phyloP scores from a whole-genome alignment of 2,888 invertebrate species.

The Bombyx huttoni region DNA sequence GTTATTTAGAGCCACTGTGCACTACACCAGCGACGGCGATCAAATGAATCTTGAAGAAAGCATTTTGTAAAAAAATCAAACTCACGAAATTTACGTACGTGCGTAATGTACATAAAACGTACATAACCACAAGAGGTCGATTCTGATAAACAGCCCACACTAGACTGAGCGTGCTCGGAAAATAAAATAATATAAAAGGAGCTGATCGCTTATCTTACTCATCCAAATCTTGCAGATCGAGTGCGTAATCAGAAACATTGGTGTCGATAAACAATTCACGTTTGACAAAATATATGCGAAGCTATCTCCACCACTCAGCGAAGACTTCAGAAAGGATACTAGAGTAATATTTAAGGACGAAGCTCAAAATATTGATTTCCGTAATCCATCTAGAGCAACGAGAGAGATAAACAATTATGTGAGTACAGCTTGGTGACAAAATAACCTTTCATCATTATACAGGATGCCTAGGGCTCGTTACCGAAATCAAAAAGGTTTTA shows the following conservation, averaged over 20 bases:
- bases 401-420: constrained; percentile 11
- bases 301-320: constrained; percentile 3
- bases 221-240: neutral
- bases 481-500: too few relatives aligned
- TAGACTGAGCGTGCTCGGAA: too few relatives aligned
- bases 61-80: too few relatives aligned
- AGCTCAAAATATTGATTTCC: constrained; percentile 12
- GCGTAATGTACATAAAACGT: too few relatives aligned
- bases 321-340: constrained; percentile 4
- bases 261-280: neutral
- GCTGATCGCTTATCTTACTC: neutral
- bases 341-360: constrained; percentile 4
- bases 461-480: too few relatives aligned
- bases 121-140: too few relatives aligned
- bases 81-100: too few relatives aligned
- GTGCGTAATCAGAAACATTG: neutral
- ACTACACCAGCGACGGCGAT: too few relatives aligned
- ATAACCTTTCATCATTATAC: neutral
- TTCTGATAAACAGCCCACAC: too few relatives aligned
- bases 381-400: constrained; percentile 5
- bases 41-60: too few relatives aligned
- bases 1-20: too few relatives aligned
- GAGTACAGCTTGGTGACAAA: neutral
- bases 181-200: neutral
- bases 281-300: constrained; percentile 10